These are phyloP conservation scores for Caerostris extrusa DNA, from an alignment of 1,140 invertebrate genomes.

Conservation along the genomic window DNA sequence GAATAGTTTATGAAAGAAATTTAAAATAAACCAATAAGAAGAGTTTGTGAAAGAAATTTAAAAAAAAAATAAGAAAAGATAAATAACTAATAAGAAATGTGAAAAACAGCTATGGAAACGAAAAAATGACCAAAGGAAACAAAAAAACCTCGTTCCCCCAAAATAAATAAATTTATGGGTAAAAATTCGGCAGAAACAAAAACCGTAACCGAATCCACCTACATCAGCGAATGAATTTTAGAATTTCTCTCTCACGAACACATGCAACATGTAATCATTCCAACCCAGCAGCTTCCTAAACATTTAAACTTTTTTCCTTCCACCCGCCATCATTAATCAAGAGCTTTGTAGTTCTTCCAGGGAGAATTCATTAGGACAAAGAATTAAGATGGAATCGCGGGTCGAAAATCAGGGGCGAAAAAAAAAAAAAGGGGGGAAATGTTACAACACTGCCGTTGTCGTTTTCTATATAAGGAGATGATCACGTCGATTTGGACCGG, in stretches of 20 bases:
- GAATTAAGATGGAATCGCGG: not conserved
- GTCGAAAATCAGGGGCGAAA: not conserved
- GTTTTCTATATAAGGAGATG: slow-evolving; percentile 50
- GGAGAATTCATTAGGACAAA: not conserved
- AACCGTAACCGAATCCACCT: not conserved
- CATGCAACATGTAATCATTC: not conserved
- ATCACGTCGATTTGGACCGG: slow-evolving; percentile 16
- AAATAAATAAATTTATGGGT: too few relatives aligned
- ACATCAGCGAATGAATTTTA: not conserved
- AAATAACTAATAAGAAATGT: too few relatives aligned
- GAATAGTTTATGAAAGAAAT: too few relatives aligned
- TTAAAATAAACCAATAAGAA: too few relatives aligned
- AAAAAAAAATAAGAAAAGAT: too few relatives aligned
- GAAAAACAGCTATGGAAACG: too few relatives aligned
- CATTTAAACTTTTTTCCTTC: not conserved
- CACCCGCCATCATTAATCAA: not conserved
- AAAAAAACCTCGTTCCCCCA: too few relatives aligned
- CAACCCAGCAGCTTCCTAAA: not conserved
- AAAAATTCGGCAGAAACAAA: too few relatives aligned
- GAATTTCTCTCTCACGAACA: not conserved
- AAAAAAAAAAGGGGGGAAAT: not conserved
- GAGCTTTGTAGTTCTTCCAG: not conserved
- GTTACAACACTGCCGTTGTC: not conserved
- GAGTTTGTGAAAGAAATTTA: too few relatives aligned
- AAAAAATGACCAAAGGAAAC: too few relatives aligned